Percentiles rank a stretch among this genome's conserved stretches.
Evolutionary conservation across 2,113 vertebrate species (phyloP).

Genomic region (Vidua chalybeata): DNA sequence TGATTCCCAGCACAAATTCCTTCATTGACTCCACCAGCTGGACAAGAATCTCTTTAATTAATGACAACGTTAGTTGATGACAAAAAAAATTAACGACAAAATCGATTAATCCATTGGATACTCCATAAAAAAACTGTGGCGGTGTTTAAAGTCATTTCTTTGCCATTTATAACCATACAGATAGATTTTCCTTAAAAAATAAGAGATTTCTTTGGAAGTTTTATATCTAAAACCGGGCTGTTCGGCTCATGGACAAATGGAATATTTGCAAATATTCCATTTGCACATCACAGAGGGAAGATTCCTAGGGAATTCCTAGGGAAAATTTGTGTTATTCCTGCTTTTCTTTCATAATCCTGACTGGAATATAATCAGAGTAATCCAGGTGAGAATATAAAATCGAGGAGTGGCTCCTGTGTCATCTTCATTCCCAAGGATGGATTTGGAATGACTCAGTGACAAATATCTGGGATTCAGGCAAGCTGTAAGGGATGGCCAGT

Average conservation of each 20-base stretch:
- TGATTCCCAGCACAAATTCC: not conserved
- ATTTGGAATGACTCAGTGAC: not conserved
- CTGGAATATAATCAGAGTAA: not conserved
- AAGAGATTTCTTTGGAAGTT: not conserved
- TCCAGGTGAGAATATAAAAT: not conserved
- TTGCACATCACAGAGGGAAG: accelerated
- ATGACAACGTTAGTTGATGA: not conserved
- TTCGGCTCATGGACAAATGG: not conserved
- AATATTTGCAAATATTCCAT: not conserved
- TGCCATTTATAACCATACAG: not conserved
- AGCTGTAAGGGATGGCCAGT: not conserved
- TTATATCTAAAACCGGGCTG: accelerated
- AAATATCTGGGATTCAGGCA: not conserved
- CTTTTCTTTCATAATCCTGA: not conserved
- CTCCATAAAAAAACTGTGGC: not conserved
- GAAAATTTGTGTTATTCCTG: not conserved
- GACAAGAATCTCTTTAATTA: not conserved
- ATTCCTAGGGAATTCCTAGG: accelerated
- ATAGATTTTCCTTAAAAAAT: not conserved
- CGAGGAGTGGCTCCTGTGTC: not conserved
- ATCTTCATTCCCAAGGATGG: not conserved
- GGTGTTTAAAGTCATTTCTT: not conserved
- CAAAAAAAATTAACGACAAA: not conserved
- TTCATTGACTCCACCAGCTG: not conserved
- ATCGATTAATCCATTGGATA: not conserved